Conservation (phyloP, 2,113 vertebrate species). For the Otis tarda region DNA sequence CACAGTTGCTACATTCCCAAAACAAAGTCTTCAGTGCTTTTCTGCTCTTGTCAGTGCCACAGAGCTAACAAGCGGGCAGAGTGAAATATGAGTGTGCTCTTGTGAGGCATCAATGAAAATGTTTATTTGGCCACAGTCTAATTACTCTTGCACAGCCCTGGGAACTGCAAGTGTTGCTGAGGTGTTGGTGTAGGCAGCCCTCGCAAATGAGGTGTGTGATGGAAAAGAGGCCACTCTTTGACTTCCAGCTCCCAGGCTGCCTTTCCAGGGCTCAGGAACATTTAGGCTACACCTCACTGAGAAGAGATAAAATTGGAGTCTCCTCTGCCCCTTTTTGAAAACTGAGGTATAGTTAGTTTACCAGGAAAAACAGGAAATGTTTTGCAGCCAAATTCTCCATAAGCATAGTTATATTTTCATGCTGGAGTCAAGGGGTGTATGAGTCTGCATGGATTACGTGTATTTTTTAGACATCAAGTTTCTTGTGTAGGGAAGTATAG, state of each 20-base stretch:
- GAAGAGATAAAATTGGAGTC: not conserved
- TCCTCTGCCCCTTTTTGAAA: not conserved
- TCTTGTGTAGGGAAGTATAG: not conserved
- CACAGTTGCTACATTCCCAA: not conserved
- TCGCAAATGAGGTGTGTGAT: not conserved
- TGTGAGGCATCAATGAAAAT: not conserved
- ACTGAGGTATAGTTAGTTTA: not conserved
- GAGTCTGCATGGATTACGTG: not conserved
- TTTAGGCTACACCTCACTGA: not conserved
- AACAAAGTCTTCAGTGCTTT: not conserved
- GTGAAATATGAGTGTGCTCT: not conserved
- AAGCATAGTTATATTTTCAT: not conserved
- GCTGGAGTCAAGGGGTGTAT: not conserved
- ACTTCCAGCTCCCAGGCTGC: not conserved
- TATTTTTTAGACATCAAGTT: not conserved
- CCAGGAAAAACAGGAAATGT: not conserved
- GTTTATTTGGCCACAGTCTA: not conserved
- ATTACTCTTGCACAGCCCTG: not conserved
- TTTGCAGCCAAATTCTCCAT: not conserved
- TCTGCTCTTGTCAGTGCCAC: not conserved
- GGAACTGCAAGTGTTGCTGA: rapidly evolving
- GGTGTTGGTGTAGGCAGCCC: not conserved
- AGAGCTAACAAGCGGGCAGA: not conserved
- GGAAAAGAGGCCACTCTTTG: not conserved
- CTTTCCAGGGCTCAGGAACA: not conserved